phyloP scores from a whole-genome alignment of 2,113 vertebrate genomes.

The Thunnus thynnus region DNA sequence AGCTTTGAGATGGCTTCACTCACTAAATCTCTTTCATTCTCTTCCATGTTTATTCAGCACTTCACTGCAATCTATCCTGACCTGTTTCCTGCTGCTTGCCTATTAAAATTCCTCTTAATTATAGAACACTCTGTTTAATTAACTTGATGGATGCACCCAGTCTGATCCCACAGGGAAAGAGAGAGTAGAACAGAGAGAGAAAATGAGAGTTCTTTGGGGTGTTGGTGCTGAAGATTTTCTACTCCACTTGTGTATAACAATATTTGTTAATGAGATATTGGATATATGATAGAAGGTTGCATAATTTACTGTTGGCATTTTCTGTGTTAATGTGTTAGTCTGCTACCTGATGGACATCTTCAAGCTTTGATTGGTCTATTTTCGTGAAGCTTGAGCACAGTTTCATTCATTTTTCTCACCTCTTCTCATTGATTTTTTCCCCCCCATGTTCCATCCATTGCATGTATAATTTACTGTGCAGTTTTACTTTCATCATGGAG shows the following conservation, averaged over 20 bases:
- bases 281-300: not conserved
- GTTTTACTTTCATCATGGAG: constrained; percentile 1
- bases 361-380: not conserved
- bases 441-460: not conserved
- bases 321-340: not conserved
- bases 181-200: constrained; percentile 50
- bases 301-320: not conserved
- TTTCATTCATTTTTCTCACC: not conserved
- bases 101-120: constrained; percentile 83
- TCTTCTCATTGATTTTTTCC: not conserved
- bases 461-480: not conserved
- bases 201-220: constrained; percentile 53
- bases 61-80: constrained; percentile 75
- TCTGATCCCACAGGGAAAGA: constrained; percentile 71
- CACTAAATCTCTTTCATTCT: constrained; percentile 68
- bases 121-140: constrained; percentile 82
- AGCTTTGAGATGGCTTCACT: constrained; percentile 61
- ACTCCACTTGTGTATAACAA: constrained; percentile 8
- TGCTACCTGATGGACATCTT: not conserved
- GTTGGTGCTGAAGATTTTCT: constrained; percentile 51
- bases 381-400: not conserved
- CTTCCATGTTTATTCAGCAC: constrained; percentile 79
- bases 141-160: constrained; percentile 78
- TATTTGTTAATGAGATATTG: constrained; percentile 44
- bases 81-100: constrained; percentile 76